Conservation (phyloP, 1,140 invertebrate genomes). For the Araneus ventricosus region DNA sequence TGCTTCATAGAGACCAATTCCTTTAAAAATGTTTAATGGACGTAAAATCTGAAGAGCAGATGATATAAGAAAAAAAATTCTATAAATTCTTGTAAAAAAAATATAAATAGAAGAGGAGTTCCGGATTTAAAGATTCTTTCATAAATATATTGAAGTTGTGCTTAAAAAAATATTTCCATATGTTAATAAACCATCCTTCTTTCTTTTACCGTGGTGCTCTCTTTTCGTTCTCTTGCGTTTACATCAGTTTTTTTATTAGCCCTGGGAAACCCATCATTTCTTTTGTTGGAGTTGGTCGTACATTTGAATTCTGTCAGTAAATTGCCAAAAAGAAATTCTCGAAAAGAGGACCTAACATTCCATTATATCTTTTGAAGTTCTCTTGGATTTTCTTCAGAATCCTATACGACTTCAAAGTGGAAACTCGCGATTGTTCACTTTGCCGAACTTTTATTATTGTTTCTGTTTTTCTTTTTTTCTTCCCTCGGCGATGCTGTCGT, state of each 20-base stretch:
- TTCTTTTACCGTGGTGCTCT: neutral
- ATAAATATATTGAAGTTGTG: neutral
- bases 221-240: neutral
- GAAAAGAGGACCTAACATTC: constrained; percentile 14
- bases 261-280: constrained; percentile 6
- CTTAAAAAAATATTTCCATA: neutral
- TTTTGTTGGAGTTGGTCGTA: constrained; percentile 1
- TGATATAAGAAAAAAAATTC: neutral
- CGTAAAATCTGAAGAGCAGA: neutral
- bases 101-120: neutral
- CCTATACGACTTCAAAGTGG: constrained; percentile 39
- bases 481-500: neutral
- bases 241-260: neutral
- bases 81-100: too few relatives aligned
- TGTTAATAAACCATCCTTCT: neutral
- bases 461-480: constrained; percentile 5
- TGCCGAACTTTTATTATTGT: constrained; percentile 43
- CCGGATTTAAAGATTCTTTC: neutral
- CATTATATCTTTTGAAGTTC: constrained; percentile 53
- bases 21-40: neutral
- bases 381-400: constrained; percentile 40
- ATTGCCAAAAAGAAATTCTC: constrained; percentile 34
- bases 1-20: neutral
- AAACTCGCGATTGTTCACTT: constrained; percentile 50
- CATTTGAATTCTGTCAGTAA: constrained; percentile 56